Evolutionary conservation across 2,113 vertebrate genomes (phyloP), one percentile per base, ranked within the genome.

Genomic region (Hemibagrus wyckioides): DNA sequence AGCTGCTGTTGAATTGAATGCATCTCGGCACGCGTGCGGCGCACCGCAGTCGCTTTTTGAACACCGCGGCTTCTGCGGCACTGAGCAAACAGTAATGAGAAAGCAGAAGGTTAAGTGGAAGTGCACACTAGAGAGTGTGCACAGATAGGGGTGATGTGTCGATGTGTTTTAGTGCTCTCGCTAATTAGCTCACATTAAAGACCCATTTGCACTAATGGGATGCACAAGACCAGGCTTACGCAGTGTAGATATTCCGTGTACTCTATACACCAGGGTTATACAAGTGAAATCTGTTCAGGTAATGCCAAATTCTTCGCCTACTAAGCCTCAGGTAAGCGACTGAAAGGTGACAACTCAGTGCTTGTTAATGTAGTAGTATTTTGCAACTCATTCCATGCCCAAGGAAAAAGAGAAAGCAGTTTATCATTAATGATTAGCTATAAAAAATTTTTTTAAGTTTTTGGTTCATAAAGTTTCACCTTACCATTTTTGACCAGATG

Each of bases 181-280:
- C 65, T 79, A 77, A 87, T 84, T 85, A 81, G 36, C 71, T 80
- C 86, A 77, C 65, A 87, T 85, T 89, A 89, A 71, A 79, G 69
- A 33, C 39, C 54, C 25, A 36, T 83, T 71, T 84, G 63, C 54
- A 69, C 48, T 83, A 69, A 83, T 83, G 63, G 63, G 30, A 69
- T 83, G 63, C 82, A 69, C 63, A 36, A 69, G 41, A 83, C 82
- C 25, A 4, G 0, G 25, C 41, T 83, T 83, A 10, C 2, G 0
- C 81, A 17, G 81, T 50, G 17, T 48, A 65, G 41, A 63, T 19
- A 30, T 50, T 50, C 41, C 48, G 39, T 63, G 28, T 59, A 17
- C 81, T 82, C 25, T 63, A 13, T 36, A 80, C 50, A 36, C 77
- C 77, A 23, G 50, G 52, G 52, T 13, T 36, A 23, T 56, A 6